Conservation (phyloP, 2,797 vertebrate species). For the Yasuhikotakia modesta region DNA sequence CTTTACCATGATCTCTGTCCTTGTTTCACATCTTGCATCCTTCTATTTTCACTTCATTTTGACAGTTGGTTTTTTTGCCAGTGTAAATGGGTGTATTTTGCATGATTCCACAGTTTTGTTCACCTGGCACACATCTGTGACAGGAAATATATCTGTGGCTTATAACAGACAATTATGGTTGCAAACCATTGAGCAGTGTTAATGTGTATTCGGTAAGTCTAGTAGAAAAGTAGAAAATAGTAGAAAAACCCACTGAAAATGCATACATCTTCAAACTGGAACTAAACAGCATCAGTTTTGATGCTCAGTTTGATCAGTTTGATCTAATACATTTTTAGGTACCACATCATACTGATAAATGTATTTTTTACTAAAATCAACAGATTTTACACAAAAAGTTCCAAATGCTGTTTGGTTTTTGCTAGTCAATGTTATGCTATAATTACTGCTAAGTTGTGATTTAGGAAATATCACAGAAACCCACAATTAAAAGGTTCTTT, state of each 20-base stretch:
- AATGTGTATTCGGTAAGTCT: conserved; percentile 1
- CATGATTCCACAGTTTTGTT: background rate
- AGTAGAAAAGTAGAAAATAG: conserved; percentile 1
- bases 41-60: background rate
- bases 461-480: background rate
- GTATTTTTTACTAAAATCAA: background rate
- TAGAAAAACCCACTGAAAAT: conserved; percentile 20
- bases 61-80: background rate
- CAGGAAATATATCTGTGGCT: conserved; percentile 7
- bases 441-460: background rate
- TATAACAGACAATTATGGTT: conserved; percentile 10
- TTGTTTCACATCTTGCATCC: background rate
- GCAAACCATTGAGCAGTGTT: conserved; percentile 10
- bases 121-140: conserved; percentile 3
- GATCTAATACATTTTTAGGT: background rate
- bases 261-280: background rate
- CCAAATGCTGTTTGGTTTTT: background rate
- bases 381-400: background rate
- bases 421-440: background rate
- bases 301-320: too few relatives aligned
- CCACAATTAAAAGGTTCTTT: background rate
- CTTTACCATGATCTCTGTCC: conserved; percentile 1
- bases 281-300: background rate
- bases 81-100: background rate
- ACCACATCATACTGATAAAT: background rate